Conservation (phyloP, 1,140 invertebrate genomes). For the Pachypsylla venusta region DNA sequence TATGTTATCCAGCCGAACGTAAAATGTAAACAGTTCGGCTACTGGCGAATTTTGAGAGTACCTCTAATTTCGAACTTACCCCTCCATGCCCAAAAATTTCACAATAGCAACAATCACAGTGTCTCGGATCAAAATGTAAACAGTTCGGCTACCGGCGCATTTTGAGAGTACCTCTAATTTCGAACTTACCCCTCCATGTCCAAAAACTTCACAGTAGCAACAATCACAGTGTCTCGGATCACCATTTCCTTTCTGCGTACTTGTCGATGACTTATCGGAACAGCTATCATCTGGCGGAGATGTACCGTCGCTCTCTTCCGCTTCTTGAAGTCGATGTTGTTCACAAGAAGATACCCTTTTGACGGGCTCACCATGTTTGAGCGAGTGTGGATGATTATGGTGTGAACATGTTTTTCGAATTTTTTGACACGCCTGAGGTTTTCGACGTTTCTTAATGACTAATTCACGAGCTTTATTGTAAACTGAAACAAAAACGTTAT, state of each 20-base stretch:
- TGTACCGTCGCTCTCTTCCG: background rate
- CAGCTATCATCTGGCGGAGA: slow-evolving; percentile 36
- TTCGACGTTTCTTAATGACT: no score
- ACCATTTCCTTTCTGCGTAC: slow-evolving; percentile 30
- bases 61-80: no score
- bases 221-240: slow-evolving; percentile 51
- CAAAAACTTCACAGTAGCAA: slow-evolving; percentile 57
- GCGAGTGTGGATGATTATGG: slow-evolving; percentile 13
- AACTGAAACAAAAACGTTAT: no score
- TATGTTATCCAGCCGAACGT: no score
- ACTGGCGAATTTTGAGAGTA: no score
- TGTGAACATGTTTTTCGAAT: background rate
- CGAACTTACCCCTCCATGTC: slow-evolving; percentile 44
- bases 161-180: no score
- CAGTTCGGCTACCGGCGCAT: no score
- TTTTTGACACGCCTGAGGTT: background rate
- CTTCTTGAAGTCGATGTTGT: slow-evolving; percentile 17
- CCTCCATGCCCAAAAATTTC: slow-evolving; percentile 54
- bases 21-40: no score
- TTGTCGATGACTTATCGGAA: slow-evolving; percentile 35
- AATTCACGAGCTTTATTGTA: no score
- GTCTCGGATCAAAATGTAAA: slow-evolving; percentile 42
- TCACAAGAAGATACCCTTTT: slow-evolving; percentile 34
- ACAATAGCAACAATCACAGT: slow-evolving; percentile 57
- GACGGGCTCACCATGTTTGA: slow-evolving; percentile 35